These are phyloP conservation scores for Kryphioiulus occultus DNA, from an alignment of 2,888 invertebrate genomes.

Conservation along the genomic window DNA sequence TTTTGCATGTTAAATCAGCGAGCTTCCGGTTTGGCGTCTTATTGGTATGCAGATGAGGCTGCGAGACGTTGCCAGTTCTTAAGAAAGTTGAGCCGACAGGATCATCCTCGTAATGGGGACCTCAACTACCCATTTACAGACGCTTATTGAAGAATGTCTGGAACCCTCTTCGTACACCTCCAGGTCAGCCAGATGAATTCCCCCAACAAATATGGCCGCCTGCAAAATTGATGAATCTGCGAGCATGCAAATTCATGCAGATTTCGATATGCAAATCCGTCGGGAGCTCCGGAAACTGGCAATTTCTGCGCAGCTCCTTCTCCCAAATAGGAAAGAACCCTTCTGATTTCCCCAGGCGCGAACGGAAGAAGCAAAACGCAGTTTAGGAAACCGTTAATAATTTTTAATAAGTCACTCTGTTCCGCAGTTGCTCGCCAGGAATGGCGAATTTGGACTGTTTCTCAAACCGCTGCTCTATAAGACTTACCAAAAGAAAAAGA, in stretches of 20 bases:
- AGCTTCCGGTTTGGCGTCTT: constrained; percentile 12
- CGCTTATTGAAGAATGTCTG: constrained; percentile 7
- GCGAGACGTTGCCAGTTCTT: constrained; percentile 19
- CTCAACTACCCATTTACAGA: constrained; percentile 30
- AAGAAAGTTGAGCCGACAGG: constrained; percentile 36
- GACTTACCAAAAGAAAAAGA: too few relatives aligned
- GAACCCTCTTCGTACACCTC: not conserved
- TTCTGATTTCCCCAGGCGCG: constrained; percentile 1
- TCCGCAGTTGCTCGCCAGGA: not conserved
- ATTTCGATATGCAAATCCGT: not conserved
- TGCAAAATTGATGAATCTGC: constrained; percentile 4
- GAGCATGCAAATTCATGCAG: not conserved
- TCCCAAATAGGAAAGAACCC: not conserved
- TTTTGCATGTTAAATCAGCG: constrained; percentile 39
- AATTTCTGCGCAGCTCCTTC: not conserved
- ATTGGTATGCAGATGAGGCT: constrained; percentile 36
- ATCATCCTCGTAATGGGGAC: constrained; percentile 36
- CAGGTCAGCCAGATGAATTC: not conserved
- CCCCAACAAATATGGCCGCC: not conserved
- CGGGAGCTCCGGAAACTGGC: not conserved
- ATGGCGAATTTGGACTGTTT: not conserved
- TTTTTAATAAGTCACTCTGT: not conserved
- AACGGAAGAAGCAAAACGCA: not conserved
- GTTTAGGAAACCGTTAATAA: constrained; percentile 8
- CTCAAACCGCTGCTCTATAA: not conserved